Base-by-base conservation (phyloP, 2,888 invertebrate species). In the Periphyllus acericola region DNA sequence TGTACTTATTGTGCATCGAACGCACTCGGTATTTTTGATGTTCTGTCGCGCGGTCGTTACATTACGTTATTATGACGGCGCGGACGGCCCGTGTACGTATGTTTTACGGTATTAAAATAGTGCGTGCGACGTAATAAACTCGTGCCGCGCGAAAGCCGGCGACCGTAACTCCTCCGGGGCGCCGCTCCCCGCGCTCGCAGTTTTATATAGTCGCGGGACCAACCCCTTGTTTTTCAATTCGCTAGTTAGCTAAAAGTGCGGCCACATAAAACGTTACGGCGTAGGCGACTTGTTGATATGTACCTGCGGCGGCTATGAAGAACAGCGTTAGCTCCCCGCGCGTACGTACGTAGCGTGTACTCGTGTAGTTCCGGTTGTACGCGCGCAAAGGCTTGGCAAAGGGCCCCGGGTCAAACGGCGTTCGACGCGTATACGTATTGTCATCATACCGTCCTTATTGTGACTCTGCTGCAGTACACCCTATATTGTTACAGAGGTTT, bases 211-310 rank as follows among this genome's bases (percentile, higher is more conserved):
- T 34, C 21, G 25, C 55, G 55, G 3, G 6, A 36, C 36, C 36
- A 36, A 86, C 86, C 86, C 86, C 80, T 74, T 87, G 80, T 87
- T 80, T 86, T 87, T 87, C 80, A 80, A 87, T 87, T 87, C 72
- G 74, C 29, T 81, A 81, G 87, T 81, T 74, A 81, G 74, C 87
- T 81, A 74, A 75, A 81, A 81, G 81, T 74, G 87, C 46, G 74
- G 80, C 40, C 89, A 87, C 89, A 89, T 89, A 89, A 89, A 89
- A 89, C 81, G 83, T 89, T 87, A 89, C 89, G 89, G 89, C 83
- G 87, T 83, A 83, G 89, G 89, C 89, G 87, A 89, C 89, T 89
- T 89, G 89, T 89, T 89, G 89, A 87, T 87, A 81, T n/a, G n/a
- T 74, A 74, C 80, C 87, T 74, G 72, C 71, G 72, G 72, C 32